phyloP scores from a whole-genome alignment of 2,797 vertebrate genomes.

The Glyptemys insculpta region DNA sequence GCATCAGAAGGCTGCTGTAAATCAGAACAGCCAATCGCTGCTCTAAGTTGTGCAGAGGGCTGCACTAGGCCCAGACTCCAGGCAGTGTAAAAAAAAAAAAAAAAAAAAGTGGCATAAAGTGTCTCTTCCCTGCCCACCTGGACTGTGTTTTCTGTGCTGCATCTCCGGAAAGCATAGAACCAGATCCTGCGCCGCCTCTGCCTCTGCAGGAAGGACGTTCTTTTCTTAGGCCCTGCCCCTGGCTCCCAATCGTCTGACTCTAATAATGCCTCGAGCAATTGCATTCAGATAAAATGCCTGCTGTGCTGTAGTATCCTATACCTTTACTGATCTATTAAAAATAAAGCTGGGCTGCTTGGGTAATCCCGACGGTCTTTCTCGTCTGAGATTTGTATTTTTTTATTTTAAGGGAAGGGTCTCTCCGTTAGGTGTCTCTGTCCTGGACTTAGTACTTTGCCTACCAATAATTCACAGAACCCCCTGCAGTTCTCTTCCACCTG shows the following conservation, averaged over 20 bases:
- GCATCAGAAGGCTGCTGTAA: background rate
- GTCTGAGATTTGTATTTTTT: background rate
- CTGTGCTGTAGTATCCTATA: background rate
- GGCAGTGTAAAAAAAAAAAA: background rate
- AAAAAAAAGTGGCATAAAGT: background rate
- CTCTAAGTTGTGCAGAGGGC: background rate
- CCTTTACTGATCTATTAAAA: background rate
- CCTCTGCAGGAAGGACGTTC: background rate
- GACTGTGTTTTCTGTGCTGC: background rate
- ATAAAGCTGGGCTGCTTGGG: background rate
- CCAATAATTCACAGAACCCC: background rate
- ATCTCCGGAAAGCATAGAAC: background rate
- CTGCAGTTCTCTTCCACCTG: background rate
- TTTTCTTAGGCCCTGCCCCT: background rate
- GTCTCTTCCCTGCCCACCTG: background rate
- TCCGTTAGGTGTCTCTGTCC: background rate
- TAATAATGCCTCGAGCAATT: background rate
- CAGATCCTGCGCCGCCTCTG: background rate
- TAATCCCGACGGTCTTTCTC: background rate
- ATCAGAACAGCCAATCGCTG: background rate
- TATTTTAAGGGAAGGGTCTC: background rate
- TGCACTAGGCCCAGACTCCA: background rate
- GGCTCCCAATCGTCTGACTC: background rate
- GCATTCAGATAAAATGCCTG: background rate
- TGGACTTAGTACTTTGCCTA: background rate